Evolutionary conservation across 2,888 invertebrate genomes (phyloP).

Genomic region (Eupithecia tripunctaria): DNA sequence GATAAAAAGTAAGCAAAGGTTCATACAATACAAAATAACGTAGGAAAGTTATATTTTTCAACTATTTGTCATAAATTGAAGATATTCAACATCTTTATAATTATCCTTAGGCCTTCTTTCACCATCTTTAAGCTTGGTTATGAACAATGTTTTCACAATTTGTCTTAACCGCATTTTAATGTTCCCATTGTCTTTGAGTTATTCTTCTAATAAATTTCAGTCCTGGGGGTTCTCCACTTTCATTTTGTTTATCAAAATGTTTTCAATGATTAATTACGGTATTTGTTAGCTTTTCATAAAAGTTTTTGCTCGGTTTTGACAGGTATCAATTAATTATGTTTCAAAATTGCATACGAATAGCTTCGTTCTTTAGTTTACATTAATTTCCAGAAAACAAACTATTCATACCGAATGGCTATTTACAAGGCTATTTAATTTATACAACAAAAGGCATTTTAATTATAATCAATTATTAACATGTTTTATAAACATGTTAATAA

Average conservation of each 20-base stretch:
- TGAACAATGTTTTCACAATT: conserved; percentile 73
- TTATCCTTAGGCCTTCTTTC: not conserved
- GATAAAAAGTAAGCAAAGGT: not conserved
- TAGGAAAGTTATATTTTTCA: not conserved
- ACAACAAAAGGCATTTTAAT: not conserved
- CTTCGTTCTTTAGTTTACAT: not conserved
- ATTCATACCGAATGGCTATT: not conserved
- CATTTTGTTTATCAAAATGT: conserved; percentile 70
- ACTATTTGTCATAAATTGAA: not conserved
- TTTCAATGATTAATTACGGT: conserved; percentile 64
- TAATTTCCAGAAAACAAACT: not conserved
- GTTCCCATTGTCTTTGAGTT: conserved; percentile 79
- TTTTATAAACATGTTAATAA: no score
- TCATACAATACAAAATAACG: not conserved
- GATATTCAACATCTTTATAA: not conserved
- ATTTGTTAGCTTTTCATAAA: conserved; percentile 49
- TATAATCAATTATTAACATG: not conserved
- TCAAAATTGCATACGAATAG: not conserved
- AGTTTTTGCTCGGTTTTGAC: conserved; percentile 49
- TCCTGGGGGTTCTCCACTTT: conserved; percentile 48
- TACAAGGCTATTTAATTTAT: not conserved
- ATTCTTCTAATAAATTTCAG: conserved; percentile 80
- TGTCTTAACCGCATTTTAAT: conserved; percentile 77
- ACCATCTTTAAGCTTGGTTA: conserved; percentile 62
- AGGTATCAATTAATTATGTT: conserved; percentile 56